Evolutionary conservation across 1,140 invertebrate genomes (phyloP).

Genomic region (Limonius californicus): DNA sequence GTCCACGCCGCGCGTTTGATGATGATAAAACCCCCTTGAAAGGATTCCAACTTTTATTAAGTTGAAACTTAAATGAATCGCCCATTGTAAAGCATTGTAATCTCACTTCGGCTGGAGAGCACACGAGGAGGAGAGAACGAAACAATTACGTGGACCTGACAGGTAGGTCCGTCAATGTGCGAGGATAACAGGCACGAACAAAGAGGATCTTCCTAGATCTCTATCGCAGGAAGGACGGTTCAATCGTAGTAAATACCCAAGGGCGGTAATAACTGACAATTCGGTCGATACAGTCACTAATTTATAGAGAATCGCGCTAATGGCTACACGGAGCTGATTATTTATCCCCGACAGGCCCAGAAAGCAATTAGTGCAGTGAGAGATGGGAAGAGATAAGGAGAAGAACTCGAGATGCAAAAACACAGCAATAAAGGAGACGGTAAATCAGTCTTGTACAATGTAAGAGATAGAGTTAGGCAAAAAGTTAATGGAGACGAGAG

Average conservation of each 20-base stretch:
- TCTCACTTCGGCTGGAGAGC: not conserved
- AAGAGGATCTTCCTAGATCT: not conserved
- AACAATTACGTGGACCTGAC: not conserved
- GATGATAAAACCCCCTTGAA: not conserved
- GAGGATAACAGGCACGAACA: not conserved
- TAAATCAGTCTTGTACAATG: constrained; percentile 22
- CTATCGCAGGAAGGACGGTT: constrained; percentile 20
- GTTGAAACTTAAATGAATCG: not conserved
- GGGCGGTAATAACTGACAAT: constrained; percentile 22
- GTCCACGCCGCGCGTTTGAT: too few species aligned
- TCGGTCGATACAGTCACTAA: constrained; percentile 25
- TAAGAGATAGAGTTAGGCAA: constrained; percentile 10
- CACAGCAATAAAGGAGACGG: constrained; percentile 18
- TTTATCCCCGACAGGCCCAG: constrained; percentile 29
- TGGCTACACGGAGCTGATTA: constrained; percentile 32
- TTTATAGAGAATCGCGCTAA: constrained; percentile 32
- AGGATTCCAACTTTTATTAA: not conserved
- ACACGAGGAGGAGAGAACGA: not conserved
- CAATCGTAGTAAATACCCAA: constrained; percentile 17
- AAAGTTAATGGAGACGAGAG: constrained; percentile 19
- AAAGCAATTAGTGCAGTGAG: constrained; percentile 20
- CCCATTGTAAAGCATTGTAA: not conserved
- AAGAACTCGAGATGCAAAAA: constrained; percentile 15
- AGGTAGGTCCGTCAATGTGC: not conserved
- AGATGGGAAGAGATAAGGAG: constrained; percentile 18